phyloP scores from a whole-genome alignment of 2,888 invertebrate species.

The Tanypteryx hageni region DNA sequence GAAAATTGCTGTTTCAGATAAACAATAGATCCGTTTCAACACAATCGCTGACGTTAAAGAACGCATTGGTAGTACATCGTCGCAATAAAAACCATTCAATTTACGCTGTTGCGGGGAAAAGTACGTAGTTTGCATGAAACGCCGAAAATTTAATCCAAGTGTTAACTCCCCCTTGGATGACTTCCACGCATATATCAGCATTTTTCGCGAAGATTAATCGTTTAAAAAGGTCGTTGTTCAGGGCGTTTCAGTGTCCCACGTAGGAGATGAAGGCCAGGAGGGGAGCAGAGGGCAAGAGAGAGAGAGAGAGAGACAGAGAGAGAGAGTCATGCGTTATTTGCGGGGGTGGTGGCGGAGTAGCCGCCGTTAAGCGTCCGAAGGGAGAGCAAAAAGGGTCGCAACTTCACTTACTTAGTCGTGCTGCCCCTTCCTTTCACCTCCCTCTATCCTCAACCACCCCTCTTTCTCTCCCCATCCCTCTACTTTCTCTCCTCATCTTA shows the following conservation, averaged over 20 bases:
- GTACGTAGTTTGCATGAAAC: too few relatives aligned
- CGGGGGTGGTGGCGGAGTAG: slow-evolving; percentile 16
- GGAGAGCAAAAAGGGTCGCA: slow-evolving; percentile 10
- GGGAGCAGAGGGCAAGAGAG: too few relatives aligned
- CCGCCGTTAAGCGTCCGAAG: slow-evolving; percentile 9
- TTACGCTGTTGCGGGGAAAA: too few relatives aligned
- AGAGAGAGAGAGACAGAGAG: not conserved
- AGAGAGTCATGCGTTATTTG: not conserved
- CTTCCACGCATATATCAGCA: not conserved
- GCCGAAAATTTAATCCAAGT: too few relatives aligned
- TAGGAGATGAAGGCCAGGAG: too few relatives aligned
- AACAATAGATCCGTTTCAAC: too few relatives aligned
- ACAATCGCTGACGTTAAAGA: too few relatives aligned
- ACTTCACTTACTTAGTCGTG: not conserved
- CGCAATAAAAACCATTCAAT: too few relatives aligned
- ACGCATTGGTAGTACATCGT: too few relatives aligned
- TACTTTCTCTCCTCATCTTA: slow-evolving; percentile 30
- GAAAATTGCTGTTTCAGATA: too few relatives aligned
- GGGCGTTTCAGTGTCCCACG: not conserved
- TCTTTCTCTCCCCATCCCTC: too few relatives aligned
- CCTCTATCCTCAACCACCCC: not conserved
- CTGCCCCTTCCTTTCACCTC: not conserved
- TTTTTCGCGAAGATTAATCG: not conserved
- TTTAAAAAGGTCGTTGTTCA: not conserved
- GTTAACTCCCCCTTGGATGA: not conserved